Base-by-base conservation (phyloP, 2,797 vertebrate species). In the Rhynchonycteris naso region DNA sequence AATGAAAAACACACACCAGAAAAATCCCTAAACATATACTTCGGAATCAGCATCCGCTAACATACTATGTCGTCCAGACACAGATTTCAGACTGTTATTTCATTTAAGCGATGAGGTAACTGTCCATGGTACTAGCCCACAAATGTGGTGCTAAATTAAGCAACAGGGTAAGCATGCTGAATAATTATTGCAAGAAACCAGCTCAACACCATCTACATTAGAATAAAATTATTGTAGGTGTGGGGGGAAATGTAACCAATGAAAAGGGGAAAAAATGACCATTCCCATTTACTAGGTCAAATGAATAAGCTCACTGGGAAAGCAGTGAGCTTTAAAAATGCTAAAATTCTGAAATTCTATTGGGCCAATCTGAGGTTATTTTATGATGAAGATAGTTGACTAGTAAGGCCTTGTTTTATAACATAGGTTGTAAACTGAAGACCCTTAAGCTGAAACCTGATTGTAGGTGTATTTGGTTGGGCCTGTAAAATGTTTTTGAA, bases 51-150 rank as follows among this genome's bases (percentile, higher is more conserved):
- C 21, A n/a, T n/a, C 50, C 61, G 24, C 3, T 4, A 88, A 75
- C 30, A 66, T 54, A 61, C 0, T 4, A 92, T 52, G 18, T 38
- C 75, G 65, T 50, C 88, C 65, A 91, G 52, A 92, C 93, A 38
- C 24, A 28, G 81, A 33, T 68, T 80, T 56, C 38, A 74, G 68
- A 90, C 24, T 38, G 26, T 7, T 47, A 63, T 75, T 59, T 80
- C 33, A 81, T 18, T 33, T 58, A 59, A 84, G 1, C 33, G 15
- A 6, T 4, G 28, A 56, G 76, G 91, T 24, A 92, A 80, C 95
- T 95, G 74, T 83, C 84, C 85, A 61, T 80, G 94, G 92, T 92
- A 54, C 56, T 94, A 82, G 26, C 58, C 63, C 22, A 88, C 61
- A 63, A 52, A 88, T 38, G 30, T 43, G 14, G 63, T 30, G 54